Evolutionary conservation across 2,888 invertebrate species (phyloP), one percentile per base, ranked within the genome.

Genomic region (Mongoloraphidia duomilia): DNA sequence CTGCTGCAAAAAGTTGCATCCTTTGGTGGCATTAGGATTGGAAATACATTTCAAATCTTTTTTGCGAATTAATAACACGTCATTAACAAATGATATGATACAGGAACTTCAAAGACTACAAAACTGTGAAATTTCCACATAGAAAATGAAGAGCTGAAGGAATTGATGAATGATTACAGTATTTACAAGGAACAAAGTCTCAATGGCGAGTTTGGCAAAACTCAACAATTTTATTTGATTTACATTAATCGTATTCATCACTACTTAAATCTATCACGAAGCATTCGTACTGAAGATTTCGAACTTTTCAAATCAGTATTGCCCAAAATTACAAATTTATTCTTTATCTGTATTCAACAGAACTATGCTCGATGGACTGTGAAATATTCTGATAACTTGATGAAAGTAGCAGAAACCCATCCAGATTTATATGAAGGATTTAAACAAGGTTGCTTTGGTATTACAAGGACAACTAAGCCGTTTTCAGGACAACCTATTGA

Each of bases 281-380:
- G 17, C 4, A 4, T 17, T 4, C 17, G 3, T 4, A 34, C 8
- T 17, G 47, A 52, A 41, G 47, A 54, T 48, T 52, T 53, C 41
- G 49, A 51, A 6, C 33, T 53, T 10, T 54, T 53, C 11, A 44
- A 51, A 44, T 54, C 51, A 11, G 39, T 52, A 34, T 47, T 61
- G n/a, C 46, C 52, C 1, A 56, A 57, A 53, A 58, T 63, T 1
- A 51, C 48, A 1, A 54, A 56, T 49, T 48, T 60, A 8, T 61
- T 60, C 50, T 60, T 60, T 40, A 46, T 37, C 2, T 53, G 58
- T 13, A 59, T 60, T 53, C 59, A 61, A 13, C 57, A 46, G 44
- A 62, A 61, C 45, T 62, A 63, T 52, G 54, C 60, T 41, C 54
- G 58, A 2, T 62, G 57, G 50, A 45, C 54, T 11, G 54, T 58